Base-by-base conservation (phyloP, 1,140 invertebrate species). In the Conus ventricosus region DNA sequence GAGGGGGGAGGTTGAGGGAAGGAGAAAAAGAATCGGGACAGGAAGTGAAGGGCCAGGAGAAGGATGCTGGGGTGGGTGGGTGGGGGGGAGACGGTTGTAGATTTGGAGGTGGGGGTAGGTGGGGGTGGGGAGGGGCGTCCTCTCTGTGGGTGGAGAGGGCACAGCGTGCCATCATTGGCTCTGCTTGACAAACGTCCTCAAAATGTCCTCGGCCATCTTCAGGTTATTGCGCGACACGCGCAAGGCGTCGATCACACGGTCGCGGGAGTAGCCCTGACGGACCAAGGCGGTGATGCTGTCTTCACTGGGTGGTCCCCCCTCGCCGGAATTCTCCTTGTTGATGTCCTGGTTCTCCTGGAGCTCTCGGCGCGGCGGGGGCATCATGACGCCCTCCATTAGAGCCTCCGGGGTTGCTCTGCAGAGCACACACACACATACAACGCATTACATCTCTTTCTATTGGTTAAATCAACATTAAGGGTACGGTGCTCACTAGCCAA, bases 161-260 rank as follows among this genome's bases (percentile, higher is more conserved):
- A 17, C 11, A 23, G 81, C 55, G 76, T 4, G 55, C 60, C 55
- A 63, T 88, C 89, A 90, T 84, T 80, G 88, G 54, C 57, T 90
- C 53, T 90, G 90, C 88, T 92, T 92, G 20, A 95, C 98, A 95
- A 99, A 99, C 95, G 98, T 98, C 94, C 98, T 97, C 91, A 99
- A 96, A 95, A 99, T 99, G 95, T 99, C 98, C 95, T 98, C 97
- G 54, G 98, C 98, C 98, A 99, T 99, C 95, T 97, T 97, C 60
- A 99, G 96, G 95, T 99, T 97, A 95, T 99, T 99, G 87, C 97
- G 96, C 2, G 98, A 98, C 87, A 99, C 99, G 85, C 97, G 97
- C 89, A 99, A 96, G 11, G 98, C 98, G 91, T 98, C 96, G 71
- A 98, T 97, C 0, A 98, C 98, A 75, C 97, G 97, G 92, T 98